Evolutionary conservation across 2,888 invertebrate species (phyloP).

Genomic region (Coenonympha arcania): DNA sequence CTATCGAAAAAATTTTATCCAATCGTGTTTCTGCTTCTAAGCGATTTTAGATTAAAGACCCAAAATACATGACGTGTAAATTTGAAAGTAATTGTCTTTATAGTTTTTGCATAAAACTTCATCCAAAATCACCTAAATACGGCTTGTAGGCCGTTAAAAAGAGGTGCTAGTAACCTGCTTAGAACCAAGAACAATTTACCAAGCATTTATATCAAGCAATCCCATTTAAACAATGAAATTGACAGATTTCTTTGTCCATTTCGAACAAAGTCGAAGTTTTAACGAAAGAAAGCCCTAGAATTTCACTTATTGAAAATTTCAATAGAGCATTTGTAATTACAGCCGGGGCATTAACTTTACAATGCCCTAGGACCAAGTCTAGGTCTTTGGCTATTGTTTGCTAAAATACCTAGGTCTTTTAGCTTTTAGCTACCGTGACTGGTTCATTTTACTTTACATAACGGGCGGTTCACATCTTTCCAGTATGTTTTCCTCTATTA

Average conservation of each 20-base stretch:
- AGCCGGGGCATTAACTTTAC: conserved; percentile 11
- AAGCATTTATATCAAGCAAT: neutral
- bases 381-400: conserved; percentile 10
- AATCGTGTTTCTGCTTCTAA: too few relatives aligned
- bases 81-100: too few relatives aligned
- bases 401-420: conserved; percentile 17
- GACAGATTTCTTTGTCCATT: neutral
- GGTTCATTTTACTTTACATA: conserved; percentile 14
- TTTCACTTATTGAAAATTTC: conserved; percentile 15
- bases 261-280: neutral
- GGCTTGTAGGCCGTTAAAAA: too few relatives aligned
- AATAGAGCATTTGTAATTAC: conserved; percentile 11
- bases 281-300: neutral
- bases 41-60: too few relatives aligned
- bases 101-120: too few relatives aligned
- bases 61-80: too few relatives aligned
- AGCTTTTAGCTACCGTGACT: conserved; percentile 18
- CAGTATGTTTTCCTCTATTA: too few relatives aligned
- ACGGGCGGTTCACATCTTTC: neutral
- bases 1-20: too few relatives aligned
- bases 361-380: neutral
- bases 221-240: neutral
- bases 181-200: too few relatives aligned
- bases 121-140: too few relatives aligned
- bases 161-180: too few relatives aligned